These are phyloP conservation scores for Glomeris maerens DNA, from an alignment of 1,140 invertebrate genomes.

Conservation along the genomic window DNA sequence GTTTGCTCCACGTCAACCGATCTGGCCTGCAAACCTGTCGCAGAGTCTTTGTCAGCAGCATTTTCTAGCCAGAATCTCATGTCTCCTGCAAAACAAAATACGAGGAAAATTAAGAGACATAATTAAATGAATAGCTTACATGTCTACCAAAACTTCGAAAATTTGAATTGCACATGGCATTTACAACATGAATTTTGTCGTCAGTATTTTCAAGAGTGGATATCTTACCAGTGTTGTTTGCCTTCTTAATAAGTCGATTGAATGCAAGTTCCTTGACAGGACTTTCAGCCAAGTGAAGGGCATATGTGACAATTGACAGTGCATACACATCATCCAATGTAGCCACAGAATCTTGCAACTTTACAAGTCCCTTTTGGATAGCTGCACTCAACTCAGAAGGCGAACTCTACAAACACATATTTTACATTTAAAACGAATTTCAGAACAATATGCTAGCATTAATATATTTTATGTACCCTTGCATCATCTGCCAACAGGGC, in stretches of 20 bases:
- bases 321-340: constrained; percentile 57
- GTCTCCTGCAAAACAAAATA: constrained; percentile 34
- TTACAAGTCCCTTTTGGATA: constrained; percentile 62
- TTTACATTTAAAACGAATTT: constrained; percentile 25
- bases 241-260: constrained; percentile 44
- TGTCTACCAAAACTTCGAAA: neutral
- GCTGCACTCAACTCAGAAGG: constrained; percentile 24
- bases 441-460: no score
- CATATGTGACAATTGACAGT: constrained; percentile 58
- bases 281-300: constrained; percentile 58
- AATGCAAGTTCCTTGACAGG: constrained; percentile 48
- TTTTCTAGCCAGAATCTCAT: constrained; percentile 48
- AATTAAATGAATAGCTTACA: neutral
- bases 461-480: constrained; percentile 23
- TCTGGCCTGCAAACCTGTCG: constrained; percentile 34
- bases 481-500: constrained; percentile 52
- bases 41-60: neutral
- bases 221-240: constrained; percentile 29
- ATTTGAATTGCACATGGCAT: no score
- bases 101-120: neutral
- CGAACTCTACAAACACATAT: constrained; percentile 33
- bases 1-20: constrained; percentile 73
- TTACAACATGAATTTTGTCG: neutral
- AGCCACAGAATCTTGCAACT: constrained; percentile 55
- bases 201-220: constrained; percentile 10